phyloP scores from a whole-genome alignment of 1,140 invertebrate genomes.

The Lineus longissimus region DNA sequence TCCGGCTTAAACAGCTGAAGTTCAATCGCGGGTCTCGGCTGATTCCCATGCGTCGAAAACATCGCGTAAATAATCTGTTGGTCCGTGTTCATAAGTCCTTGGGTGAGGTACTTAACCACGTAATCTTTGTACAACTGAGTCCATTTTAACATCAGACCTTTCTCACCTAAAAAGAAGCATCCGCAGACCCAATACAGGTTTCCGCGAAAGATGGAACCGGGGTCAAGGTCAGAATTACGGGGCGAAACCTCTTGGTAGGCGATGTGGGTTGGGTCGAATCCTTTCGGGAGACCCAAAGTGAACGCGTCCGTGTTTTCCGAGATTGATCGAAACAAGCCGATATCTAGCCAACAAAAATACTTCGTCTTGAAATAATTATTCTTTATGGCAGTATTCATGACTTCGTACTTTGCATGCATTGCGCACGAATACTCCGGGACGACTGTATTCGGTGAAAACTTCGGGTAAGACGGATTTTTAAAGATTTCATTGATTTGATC shows the following conservation, averaged over 20 bases:
- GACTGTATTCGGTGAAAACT: slow-evolving; percentile 27
- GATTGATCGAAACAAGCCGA: slow-evolving; percentile 28
- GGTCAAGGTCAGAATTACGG: background rate
- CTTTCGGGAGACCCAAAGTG: background rate
- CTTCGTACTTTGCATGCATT: slow-evolving; percentile 30
- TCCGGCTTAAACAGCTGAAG: background rate
- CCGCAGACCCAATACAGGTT: background rate
- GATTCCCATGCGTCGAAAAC: background rate
- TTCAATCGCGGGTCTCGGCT: background rate
- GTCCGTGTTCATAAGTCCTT: background rate
- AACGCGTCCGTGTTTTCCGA: background rate
- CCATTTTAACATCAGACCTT: background rate
- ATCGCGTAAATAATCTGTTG: background rate
- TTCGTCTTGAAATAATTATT: slow-evolving; percentile 18
- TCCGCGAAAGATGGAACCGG: background rate
- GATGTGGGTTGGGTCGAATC: background rate
- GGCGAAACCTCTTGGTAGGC: background rate
- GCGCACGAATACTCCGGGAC: slow-evolving; percentile 26
- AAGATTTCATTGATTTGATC: slow-evolving; percentile 27
- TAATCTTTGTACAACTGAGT: background rate
- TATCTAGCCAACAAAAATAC: slow-evolving; percentile 32
- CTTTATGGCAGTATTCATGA: slow-evolving; percentile 16
- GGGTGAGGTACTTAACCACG: background rate
- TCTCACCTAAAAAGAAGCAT: background rate
- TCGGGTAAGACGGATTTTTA: slow-evolving; percentile 22